phyloP scores from a whole-genome alignment of 2,113 vertebrate genomes.

The Grantiella picta region DNA sequence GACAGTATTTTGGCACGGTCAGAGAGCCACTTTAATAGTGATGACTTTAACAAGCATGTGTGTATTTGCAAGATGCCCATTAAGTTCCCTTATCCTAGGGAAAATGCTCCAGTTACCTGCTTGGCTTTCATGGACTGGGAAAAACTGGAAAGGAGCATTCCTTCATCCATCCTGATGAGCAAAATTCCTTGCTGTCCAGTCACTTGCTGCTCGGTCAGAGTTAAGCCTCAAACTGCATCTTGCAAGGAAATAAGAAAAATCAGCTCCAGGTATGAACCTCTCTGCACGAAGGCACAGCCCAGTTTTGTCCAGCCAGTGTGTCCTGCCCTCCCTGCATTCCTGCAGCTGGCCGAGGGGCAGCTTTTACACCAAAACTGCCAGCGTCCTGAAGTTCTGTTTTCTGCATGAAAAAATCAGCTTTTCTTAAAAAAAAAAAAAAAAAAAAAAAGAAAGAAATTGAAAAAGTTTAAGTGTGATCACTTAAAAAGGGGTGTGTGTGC shows the following conservation, averaged over 20 bases:
- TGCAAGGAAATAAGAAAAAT: background rate
- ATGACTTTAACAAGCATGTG: background rate
- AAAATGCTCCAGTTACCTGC: background rate
- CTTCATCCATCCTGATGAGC: background rate
- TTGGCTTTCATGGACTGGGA: background rate
- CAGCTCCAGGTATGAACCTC: background rate
- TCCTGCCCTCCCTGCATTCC: background rate
- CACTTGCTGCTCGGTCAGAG: background rate
- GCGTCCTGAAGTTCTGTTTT: background rate
- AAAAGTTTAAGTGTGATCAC: constrained; percentile 12
- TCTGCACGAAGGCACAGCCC: background rate
- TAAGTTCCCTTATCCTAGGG: background rate
- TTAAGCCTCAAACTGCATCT: background rate
- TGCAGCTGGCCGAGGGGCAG: background rate
- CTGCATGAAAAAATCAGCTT: background rate
- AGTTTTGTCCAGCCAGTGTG: accelerated
- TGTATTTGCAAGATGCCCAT: background rate
- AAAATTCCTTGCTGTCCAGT: background rate
- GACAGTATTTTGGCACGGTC: background rate
- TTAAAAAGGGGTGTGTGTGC: constrained; percentile 17
- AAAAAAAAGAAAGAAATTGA: background rate
- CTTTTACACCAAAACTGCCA: background rate
- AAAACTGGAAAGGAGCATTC: background rate
- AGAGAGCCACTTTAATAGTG: accelerated
- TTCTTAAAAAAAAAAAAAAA: background rate